These are phyloP conservation scores for Myoxocephalus aenaeus DNA, from an alignment of 2,797 vertebrate species.

Conservation along the genomic window DNA sequence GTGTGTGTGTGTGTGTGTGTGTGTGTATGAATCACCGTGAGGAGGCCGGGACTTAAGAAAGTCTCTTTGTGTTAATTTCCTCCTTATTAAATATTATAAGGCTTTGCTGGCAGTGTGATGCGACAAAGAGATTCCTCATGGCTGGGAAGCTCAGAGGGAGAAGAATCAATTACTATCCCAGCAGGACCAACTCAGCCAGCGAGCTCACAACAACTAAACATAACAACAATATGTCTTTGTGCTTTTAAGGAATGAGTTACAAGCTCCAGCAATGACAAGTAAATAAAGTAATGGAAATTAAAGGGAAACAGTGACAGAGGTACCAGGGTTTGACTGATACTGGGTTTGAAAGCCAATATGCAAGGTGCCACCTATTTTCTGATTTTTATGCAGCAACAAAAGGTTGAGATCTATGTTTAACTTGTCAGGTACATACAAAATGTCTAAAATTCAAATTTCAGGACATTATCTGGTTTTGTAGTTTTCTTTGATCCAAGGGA, in stretches of 20 bases:
- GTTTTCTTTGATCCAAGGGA: not conserved
- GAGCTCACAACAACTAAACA: constrained; percentile 29
- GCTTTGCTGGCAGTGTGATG: constrained; percentile 53
- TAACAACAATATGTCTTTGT: constrained; percentile 35
- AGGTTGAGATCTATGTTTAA: not conserved
- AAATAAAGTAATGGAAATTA: constrained; percentile 11
- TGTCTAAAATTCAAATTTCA: not conserved
- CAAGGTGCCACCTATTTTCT: not conserved
- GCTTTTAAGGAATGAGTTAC: constrained; percentile 33
- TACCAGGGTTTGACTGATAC: not conserved
- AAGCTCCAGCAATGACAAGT: not conserved
- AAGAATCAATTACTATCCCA: constrained; percentile 47
- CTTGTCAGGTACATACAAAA: not conserved
- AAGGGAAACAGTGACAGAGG: constrained; percentile 7
- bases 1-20: constrained; percentile 5
- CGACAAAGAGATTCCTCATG: constrained; percentile 43
- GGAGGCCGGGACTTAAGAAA: constrained; percentile 42
- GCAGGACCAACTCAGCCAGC: constrained; percentile 14
- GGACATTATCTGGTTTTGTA: not conserved
- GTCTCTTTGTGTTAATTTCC: constrained; percentile 58
- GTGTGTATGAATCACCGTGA: constrained; percentile 33
- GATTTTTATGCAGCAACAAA: not conserved
- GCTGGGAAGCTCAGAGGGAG: constrained; percentile 35
- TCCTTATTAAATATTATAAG: constrained; percentile 64
- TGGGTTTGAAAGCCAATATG: constrained; percentile 2